These are phyloP conservation scores for Amaurobius ferox DNA, from an alignment of 2,888 invertebrate species.

Conservation along the genomic window DNA sequence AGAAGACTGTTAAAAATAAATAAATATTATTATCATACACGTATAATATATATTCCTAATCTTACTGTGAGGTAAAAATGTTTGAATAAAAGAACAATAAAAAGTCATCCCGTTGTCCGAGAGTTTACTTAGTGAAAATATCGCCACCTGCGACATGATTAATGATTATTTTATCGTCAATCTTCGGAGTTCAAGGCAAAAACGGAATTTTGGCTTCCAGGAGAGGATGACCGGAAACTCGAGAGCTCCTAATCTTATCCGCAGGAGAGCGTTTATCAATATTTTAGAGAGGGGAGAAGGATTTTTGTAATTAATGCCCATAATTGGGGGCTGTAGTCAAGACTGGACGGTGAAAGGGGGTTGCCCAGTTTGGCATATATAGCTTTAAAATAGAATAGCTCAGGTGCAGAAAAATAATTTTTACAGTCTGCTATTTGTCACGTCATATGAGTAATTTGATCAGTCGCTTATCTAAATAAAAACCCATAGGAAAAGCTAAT, in stretches of 20 bases:
- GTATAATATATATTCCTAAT: constrained; percentile 60
- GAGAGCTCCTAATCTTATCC: constrained; percentile 71
- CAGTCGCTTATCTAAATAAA: no score
- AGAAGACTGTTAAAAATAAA: constrained; percentile 52
- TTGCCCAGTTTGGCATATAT: not conserved
- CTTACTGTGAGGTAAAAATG: constrained; percentile 26
- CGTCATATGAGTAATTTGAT: no score
- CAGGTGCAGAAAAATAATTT: no score
- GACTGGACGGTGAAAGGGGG: not conserved
- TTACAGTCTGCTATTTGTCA: no score
- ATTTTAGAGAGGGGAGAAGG: constrained; percentile 53
- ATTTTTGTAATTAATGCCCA: constrained; percentile 68
- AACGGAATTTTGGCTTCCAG: constrained; percentile 44
- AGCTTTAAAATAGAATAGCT: no score
- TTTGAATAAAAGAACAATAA: constrained; percentile 4
- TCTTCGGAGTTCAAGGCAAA: constrained; percentile 51
- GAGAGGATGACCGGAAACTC: constrained; percentile 68
- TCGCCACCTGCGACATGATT: constrained; percentile 72
- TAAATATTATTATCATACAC: constrained; percentile 57
- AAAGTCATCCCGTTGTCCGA: constrained; percentile 61
- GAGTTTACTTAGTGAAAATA: constrained; percentile 45
- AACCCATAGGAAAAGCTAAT: no score
- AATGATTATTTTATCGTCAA: constrained; percentile 72
- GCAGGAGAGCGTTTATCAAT: constrained; percentile 54
- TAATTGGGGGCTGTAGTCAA: constrained; percentile 54